Evolutionary conservation across 2,113 vertebrate species (phyloP).

Genomic region (Uria aalge): DNA sequence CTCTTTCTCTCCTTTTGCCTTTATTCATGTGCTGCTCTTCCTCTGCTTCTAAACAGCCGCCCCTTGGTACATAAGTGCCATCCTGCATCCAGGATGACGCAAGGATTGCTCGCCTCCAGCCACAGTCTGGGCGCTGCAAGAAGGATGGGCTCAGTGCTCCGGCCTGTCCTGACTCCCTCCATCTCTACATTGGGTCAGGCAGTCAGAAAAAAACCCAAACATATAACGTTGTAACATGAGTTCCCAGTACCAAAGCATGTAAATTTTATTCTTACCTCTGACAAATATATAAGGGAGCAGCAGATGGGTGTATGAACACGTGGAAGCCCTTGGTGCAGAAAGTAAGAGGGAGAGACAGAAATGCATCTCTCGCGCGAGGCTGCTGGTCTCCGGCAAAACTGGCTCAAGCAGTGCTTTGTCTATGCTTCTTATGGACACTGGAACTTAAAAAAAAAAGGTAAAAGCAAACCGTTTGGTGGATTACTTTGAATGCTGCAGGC

Average conservation of each 20-base stretch:
- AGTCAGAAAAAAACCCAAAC: not conserved
- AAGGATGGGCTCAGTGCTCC: not conserved
- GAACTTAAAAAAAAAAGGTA: not conserved
- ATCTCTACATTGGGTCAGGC: not conserved
- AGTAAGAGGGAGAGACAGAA: not conserved
- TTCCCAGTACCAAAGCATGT: not conserved
- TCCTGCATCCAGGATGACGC: not conserved
- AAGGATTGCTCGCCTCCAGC: not conserved
- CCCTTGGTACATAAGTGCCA: not conserved
- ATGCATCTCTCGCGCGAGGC: not conserved
- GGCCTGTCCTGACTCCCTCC: not conserved
- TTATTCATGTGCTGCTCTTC: not conserved
- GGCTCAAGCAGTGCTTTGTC: not conserved
- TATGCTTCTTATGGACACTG: not conserved
- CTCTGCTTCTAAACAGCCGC: not conserved
- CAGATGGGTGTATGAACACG: not conserved
- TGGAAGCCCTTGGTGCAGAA: not conserved
- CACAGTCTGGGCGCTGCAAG: not conserved
- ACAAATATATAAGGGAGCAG: not conserved
- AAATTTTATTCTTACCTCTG: not conserved
- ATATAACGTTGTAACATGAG: not conserved
- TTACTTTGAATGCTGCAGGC: not conserved
- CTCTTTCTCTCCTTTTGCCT: not conserved
- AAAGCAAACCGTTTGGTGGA: not conserved
- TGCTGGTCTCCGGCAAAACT: not conserved